Percentiles rank a stretch among this genome's conserved stretches.
Evolutionary conservation across 2,113 vertebrate genomes (phyloP).

Genomic region (Zapornia atra): DNA sequence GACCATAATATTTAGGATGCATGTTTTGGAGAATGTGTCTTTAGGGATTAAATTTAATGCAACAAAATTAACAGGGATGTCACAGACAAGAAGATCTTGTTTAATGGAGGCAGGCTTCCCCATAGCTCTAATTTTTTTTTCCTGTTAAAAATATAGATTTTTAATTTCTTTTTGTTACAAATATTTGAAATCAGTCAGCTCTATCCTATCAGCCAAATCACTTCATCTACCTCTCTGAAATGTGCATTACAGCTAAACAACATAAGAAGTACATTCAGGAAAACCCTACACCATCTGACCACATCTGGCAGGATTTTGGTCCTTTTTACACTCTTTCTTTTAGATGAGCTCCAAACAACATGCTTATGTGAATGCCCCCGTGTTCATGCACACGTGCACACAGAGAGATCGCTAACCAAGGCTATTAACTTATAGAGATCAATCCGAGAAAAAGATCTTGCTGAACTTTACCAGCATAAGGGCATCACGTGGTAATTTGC

Average conservation of each 20-base stretch:
- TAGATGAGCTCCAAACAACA: background rate
- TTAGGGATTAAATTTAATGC: background rate
- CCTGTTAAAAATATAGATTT: background rate
- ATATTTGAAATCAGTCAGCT: background rate
- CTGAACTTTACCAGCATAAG: background rate
- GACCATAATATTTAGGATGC: background rate
- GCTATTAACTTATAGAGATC: background rate
- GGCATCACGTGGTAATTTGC: background rate
- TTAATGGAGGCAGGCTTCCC: background rate
- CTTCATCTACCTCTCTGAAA: background rate
- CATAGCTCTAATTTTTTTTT: background rate
- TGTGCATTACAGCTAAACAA: background rate
- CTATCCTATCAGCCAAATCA: background rate
- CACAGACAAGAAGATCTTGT: background rate
- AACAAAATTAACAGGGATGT: background rate
- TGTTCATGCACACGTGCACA: accelerated
- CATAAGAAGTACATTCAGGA: background rate
- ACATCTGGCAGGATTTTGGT: background rate
- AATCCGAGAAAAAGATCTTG: background rate
- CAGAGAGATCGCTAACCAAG: background rate
- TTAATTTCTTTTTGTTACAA: background rate
- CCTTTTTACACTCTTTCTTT: background rate
- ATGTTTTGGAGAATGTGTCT: background rate
- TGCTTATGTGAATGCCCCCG: background rate
- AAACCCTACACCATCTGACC: background rate